Evolutionary conservation across 2,888 invertebrate species (phyloP).

Genomic region (Torymus auratus): DNA sequence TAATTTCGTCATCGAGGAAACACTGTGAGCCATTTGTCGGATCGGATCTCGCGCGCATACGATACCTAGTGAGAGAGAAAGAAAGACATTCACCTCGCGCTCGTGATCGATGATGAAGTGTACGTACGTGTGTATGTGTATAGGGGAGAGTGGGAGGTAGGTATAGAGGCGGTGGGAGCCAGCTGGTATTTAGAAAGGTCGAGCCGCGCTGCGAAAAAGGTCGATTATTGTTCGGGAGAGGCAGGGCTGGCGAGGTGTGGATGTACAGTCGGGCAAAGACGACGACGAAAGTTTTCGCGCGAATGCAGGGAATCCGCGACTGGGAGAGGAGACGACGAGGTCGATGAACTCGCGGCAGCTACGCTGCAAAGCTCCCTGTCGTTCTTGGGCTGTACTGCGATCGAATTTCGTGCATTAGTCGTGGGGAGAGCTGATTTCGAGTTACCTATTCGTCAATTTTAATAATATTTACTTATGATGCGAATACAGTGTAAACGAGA

Average conservation of each 20-base stretch:
- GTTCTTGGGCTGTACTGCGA: too few relatives aligned
- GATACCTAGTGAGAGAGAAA: conserved; percentile 28
- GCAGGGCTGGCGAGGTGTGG: conserved; percentile 36
- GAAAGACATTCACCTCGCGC: conserved; percentile 49
- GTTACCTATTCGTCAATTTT: too few relatives aligned
- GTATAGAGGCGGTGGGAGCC: conserved; percentile 42
- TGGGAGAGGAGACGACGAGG: too few relatives aligned
- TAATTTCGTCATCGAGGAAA: conserved; percentile 13
- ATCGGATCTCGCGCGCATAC: conserved; percentile 14
- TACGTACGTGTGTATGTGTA: neutral
- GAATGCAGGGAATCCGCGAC: neutral
- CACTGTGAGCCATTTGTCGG: conserved; percentile 6
- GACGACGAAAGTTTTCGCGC: neutral
- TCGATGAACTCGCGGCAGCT: too few relatives aligned
- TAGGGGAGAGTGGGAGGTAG: neutral
- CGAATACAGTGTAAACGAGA: too few relatives aligned
- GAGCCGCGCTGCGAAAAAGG: conserved; percentile 61
- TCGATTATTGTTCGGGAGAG: conserved; percentile 58
- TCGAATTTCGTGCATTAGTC: too few relatives aligned
- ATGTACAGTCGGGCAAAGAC: conserved; percentile 4
- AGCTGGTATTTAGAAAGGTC: conserved; percentile 64
- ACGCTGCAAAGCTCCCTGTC: too few relatives aligned
- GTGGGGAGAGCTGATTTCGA: too few relatives aligned
- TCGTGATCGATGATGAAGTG: conserved; percentile 52
- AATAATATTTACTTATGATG: too few relatives aligned